Evolutionary conservation across 2,113 vertebrate genomes (phyloP).

Genomic region (Brachyhypopomus occidentalis): DNA sequence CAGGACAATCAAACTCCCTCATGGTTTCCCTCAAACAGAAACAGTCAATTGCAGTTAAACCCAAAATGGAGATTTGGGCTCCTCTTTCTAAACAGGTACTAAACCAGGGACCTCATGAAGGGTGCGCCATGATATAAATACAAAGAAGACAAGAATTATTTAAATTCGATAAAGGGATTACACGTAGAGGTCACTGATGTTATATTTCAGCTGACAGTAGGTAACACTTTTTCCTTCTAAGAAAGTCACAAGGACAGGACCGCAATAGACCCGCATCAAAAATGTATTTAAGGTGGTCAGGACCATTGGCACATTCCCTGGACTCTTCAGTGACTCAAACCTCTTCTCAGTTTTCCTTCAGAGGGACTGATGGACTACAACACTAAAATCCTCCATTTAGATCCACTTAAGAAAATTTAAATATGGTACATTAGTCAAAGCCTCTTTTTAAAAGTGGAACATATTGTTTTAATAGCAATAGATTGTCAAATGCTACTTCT

Average conservation of each 20-base stretch:
- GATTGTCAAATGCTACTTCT: constrained; percentile 29
- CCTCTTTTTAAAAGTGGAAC: neutral
- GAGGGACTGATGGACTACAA: neutral
- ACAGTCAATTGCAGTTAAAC: neutral
- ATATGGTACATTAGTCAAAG: neutral
- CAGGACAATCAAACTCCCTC: constrained; percentile 49
- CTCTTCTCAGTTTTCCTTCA: neutral
- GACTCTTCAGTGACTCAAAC: neutral
- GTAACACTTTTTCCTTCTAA: neutral
- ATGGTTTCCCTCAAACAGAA: constrained; percentile 36
- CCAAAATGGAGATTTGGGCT: constrained; percentile 8
- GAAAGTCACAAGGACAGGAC: neutral
- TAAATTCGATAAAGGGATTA: constrained; percentile 7
- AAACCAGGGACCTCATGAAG: constrained; percentile 14
- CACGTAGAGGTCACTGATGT: constrained; percentile 1
- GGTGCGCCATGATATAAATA: neutral
- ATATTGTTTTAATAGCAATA: neutral
- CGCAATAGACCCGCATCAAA: constrained; percentile 12
- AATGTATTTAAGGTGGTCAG: neutral
- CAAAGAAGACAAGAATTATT: neutral
- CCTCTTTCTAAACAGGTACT: neutral
- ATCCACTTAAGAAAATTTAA: neutral
- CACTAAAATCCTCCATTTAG: neutral
- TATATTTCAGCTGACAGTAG: constrained; percentile 2
- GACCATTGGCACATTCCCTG: neutral